phyloP scores from a whole-genome alignment of 2,888 invertebrate species.

The Eumerus sabulonum region DNA sequence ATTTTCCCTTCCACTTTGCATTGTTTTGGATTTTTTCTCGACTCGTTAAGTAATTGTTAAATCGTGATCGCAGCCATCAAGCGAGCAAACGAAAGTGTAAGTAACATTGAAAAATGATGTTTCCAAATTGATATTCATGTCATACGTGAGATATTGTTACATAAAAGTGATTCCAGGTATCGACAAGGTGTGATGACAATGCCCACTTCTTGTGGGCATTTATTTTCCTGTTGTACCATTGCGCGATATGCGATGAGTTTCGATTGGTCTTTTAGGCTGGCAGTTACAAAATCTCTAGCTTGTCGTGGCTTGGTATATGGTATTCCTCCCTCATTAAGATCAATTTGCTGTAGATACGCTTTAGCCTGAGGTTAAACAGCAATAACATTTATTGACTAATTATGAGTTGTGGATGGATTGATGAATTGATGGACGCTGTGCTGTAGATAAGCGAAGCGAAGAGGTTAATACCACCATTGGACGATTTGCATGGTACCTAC shows the following conservation, averaged over 20 bases:
- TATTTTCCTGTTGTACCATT: no score
- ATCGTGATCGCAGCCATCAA: constrained; percentile 17
- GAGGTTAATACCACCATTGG: no score
- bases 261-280: no score
- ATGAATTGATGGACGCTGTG: no score
- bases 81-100: constrained; percentile 46
- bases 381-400: neutral
- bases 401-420: neutral
- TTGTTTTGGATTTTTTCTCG: neutral
- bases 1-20: constrained; percentile 1
- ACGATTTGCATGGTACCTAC: no score
- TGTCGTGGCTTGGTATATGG: no score
- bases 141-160: constrained; percentile 16
- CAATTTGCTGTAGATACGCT: neutral
- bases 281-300: no score
- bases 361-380: neutral
- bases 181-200: no score
- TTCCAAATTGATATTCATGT: constrained; percentile 24
- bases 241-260: neutral
- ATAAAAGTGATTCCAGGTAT: no score
- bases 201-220: no score
- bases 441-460: no score
- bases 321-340: neutral
- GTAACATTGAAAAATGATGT: constrained; percentile 41
- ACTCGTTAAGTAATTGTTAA: constrained; percentile 30